phyloP scores from a whole-genome alignment of 2,888 invertebrate species.

The Xiphydria camelus region DNA sequence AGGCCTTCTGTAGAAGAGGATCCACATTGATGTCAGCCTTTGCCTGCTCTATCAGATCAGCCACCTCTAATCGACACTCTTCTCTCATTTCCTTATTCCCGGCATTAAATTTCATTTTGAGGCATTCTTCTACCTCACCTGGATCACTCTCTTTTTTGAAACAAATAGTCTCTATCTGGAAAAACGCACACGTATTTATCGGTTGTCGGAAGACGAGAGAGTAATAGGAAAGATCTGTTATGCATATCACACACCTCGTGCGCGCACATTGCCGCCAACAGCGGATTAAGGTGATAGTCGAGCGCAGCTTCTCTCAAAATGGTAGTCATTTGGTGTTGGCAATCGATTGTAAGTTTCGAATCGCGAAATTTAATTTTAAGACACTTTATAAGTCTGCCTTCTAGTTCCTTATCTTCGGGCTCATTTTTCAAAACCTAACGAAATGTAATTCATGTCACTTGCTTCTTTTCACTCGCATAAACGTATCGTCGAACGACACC shows the following conservation, averaged over 20 bases:
- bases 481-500: no score
- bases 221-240: neutral
- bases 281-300: conserved; percentile 88
- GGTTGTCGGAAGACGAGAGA: neutral
- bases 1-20: conserved; percentile 86
- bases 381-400: conserved; percentile 84
- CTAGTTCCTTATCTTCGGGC: conserved; percentile 69
- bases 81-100: conserved; percentile 73
- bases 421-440: conserved; percentile 39
- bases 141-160: conserved; percentile 61
- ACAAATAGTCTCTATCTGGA: conserved; percentile 59
- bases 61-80: conserved; percentile 83
- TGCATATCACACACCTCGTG: conserved; percentile 61
- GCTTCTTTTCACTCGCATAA: no score
- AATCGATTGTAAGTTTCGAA: conserved; percentile 72
- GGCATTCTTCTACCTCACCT: conserved; percentile 83
- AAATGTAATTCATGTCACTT: conserved; percentile 6
- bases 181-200: conserved; percentile 5
- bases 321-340: conserved; percentile 80
- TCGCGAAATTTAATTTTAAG: conserved; percentile 79
- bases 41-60: conserved; percentile 84
- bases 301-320: conserved; percentile 86
- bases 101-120: conserved; percentile 72
- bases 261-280: conserved; percentile 79
- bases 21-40: conserved; percentile 95